Percentiles rank a stretch among this genome's conserved stretches.
phyloP scores from a whole-genome alignment of 2,113 vertebrate genomes.

The Ptychochromis oligacanthus region DNA sequence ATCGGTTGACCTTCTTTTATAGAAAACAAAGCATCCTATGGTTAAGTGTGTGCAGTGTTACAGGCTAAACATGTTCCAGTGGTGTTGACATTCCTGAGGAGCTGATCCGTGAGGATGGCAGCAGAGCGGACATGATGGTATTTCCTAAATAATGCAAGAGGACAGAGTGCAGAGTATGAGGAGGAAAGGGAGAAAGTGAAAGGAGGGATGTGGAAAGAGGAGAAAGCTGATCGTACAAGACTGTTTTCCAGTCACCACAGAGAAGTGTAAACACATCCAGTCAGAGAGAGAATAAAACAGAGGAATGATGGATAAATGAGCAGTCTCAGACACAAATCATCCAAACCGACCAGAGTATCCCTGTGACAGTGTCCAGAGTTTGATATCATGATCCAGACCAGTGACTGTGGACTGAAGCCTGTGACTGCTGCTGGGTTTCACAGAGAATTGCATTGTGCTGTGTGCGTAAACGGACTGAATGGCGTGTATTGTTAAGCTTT shows the following conservation, averaged over 20 bases:
- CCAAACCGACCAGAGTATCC: neutral
- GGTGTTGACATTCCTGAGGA: constrained; percentile 39
- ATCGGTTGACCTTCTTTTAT: neutral
- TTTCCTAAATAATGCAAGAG: constrained; percentile 73
- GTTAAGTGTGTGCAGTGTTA: neutral
- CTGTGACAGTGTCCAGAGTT: constrained; percentile 12
- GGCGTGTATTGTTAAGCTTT: constrained; percentile 57
- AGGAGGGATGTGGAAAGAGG: neutral
- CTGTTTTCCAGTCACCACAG: constrained; percentile 29
- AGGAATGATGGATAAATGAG: constrained; percentile 16
- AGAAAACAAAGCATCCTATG: neutral
- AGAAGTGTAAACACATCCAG: constrained; percentile 53
- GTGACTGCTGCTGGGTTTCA: constrained; percentile 35
- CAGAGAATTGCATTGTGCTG: constrained; percentile 64
- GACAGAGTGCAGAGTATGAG: constrained; percentile 46
- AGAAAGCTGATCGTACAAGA: constrained; percentile 43
- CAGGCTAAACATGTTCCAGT: constrained; percentile 8
- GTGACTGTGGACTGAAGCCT: constrained; percentile 14
- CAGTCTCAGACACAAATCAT: neutral
- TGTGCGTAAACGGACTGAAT: constrained; percentile 55
- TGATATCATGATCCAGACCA: constrained; percentile 36
- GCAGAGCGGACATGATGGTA: constrained; percentile 40
- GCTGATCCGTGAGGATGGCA: constrained; percentile 32
- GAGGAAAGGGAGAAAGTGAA: constrained; percentile 14
- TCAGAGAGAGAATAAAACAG: constrained; percentile 16